phyloP scores from a whole-genome alignment of 1,140 invertebrate genomes.

The Ceratina australensis region DNA sequence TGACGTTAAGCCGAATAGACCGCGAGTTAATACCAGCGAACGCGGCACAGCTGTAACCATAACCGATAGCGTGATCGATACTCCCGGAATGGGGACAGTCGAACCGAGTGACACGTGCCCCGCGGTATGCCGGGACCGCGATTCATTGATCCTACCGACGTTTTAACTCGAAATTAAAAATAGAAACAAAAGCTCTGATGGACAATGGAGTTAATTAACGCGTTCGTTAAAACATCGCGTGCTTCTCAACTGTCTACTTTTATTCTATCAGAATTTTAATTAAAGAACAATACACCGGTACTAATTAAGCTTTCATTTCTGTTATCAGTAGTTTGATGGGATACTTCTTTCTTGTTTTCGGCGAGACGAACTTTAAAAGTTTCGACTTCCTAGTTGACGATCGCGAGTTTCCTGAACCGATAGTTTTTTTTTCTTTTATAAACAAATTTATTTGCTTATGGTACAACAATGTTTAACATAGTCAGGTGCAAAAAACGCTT shows the following conservation, averaged over 20 bases:
- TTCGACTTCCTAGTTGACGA: neutral
- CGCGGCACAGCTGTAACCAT: slow-evolving; percentile 4
- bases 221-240: too few species aligned
- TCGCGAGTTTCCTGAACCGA: slow-evolving; percentile 1
- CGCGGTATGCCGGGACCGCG: neutral
- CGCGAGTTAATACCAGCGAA: neutral
- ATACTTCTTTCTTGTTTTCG: too few species aligned
- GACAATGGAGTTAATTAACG: neutral
- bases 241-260: too few species aligned
- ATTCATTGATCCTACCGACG: neutral
- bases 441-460: too few species aligned
- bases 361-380: neutral
- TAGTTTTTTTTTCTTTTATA: too few species aligned
- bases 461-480: too few species aligned
- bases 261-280: too few species aligned
- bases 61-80: slow-evolving; percentile 14
- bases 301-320: too few species aligned
- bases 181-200: neutral
- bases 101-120: slow-evolving; percentile 13
- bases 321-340: too few species aligned
- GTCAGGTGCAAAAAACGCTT: too few species aligned
- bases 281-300: too few species aligned
- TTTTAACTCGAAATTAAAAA: neutral
- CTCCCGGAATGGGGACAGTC: slow-evolving; percentile 18
- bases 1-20: neutral